Base-by-base conservation (phyloP, 1,140 invertebrate genomes). In the Lordiphosa collinella region DNA sequence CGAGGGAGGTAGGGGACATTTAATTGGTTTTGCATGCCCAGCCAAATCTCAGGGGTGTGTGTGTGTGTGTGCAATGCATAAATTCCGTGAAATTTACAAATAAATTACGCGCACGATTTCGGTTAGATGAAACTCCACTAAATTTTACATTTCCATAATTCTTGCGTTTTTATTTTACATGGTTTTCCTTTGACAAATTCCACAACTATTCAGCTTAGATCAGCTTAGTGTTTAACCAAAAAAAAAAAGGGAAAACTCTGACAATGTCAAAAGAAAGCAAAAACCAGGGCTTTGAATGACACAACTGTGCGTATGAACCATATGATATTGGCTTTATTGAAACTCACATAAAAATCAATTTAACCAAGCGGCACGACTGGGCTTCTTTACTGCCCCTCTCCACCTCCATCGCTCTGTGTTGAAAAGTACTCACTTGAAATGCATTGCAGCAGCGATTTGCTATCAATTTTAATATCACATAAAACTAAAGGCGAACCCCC, bases 391-490 rank as follows among this genome's bases (percentile, higher is more conserved):
- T 7, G 4, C 3, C 18, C 37, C n/a, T 5, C 14, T 4, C 37
- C n/a, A 3, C 14, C 29, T 9, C 14, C 36, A 22, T 31, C 49
- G 25, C 43, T 8, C 2, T 35, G 44, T 31, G 22, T 18, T 38
- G 31, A 69, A 48, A 48, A 70, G 43, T 43, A 55, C 48, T 59
- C 70, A 65, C 69, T 80, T 80, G 64, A 80, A 80, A 59, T 75
- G 65, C 58, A 67, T 62, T 67, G 74, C 58, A 69, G 74, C 74
- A 80, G 75, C 75, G 76, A 80, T 82, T 82, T 72, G 78, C 78
- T 82, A 82, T 82, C 78, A 82, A 82, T 82, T 82, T 82, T 82
- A 82, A 82, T 82, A 82, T 82, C 78, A 84, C 78, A 82, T 82
- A 78, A 82, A 82, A 82, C 78, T 78, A 84, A 65, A 82, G 79